Evolutionary conservation across 2,113 vertebrate species (phyloP), one percentile per base, ranked within the genome.

Genomic region (western clawed frog (Xenopus tropicalis)): DNA sequence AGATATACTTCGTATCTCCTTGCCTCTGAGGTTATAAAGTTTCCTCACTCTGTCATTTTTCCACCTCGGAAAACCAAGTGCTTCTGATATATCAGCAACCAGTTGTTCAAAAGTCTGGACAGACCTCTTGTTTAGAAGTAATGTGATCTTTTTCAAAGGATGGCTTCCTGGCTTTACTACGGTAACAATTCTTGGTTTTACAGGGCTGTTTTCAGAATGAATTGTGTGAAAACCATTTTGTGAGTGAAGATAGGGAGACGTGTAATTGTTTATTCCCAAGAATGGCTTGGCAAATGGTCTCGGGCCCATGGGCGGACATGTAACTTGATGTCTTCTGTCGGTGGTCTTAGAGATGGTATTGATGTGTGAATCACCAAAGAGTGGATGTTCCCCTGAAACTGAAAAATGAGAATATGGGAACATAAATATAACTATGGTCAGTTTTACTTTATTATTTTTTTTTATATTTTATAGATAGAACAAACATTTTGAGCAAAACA

Each of bases 81-180:
- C 95, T 84, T 98, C 97, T 0, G 97, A 98, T 75, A 98, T 88
- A 75, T 98, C 96, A 1, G 90, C 84, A 59, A 95, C 62, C 69
- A 98, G 88, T 75, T 98, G 95, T 71, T 98, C 96, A 46, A 95
- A 97, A 0, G 93, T 95, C 85, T 95, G 93, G 52, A 95, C 93
- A 0, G 93, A 95, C 19, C 93, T 90, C n/a, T 92, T 89, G 80
- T 96, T 98, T 66, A 98, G 88, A 54, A 98, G 91, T 77, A 98
- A 81, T 0, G 91, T 93, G 82, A 97, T 92, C 85, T 96, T 96
- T 21, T 92, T 84, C 12, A 93, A 82, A 0, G 86, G 85, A 57
- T 87, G 90, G 1, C 85, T 85, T 0, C 91, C 88, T 0, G 91
- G 92, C 21, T 90, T 93, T 43, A 98, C 90, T 66, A 98, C 89